Evolutionary conservation across 2,113 vertebrate genomes (phyloP), one percentile per base, ranked within the genome.

Genomic region (Noturus placidus): DNA sequence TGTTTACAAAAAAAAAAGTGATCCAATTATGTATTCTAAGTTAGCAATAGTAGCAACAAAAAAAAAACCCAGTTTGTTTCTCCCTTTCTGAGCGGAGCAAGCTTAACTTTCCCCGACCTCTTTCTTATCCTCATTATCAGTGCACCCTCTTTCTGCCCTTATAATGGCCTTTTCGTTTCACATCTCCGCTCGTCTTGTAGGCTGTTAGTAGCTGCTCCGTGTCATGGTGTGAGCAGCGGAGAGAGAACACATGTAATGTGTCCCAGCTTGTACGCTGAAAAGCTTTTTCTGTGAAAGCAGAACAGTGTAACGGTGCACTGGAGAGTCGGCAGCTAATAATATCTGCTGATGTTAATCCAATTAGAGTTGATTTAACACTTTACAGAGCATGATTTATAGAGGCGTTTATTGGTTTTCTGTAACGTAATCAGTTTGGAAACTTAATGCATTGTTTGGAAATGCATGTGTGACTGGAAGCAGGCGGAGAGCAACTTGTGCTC

Each of bases 361-460:
- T 96, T 96, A 95, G 94, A 93, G 95, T 95, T 96, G 95, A 95
- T 95, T 96, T 95, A 96, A 96, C 95, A 96, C 95, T 96, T 95
- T 95, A 93, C 95, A 95, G 94, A 92, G 93, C 94, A 92, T 95
- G 95, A 96, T 96, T 96, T 96, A 96, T 96, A 95, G 95, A 95
- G 95, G 95, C 95, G 94, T 95, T 96, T 96, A 96, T 96, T 96
- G 94, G 95, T 95, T 96, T 96, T 96, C 94, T 95, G 94, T 95
- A 96, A 96, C 95, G 95, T 94, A 96, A 96, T 96, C 95, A 96
- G 94, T 95, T 94, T 93, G 91, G 94, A 95, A 96, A 95, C 95
- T 95, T 96, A 96, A 96, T 96, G 95, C 94, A 96, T 96, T 96
- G 95, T 95, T 95, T 96, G 95, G 94, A 95, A 96, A 96, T 95